These are phyloP conservation scores for Alces alces DNA, from an alignment of 2,113 vertebrate species.

Conservation along the genomic window DNA sequence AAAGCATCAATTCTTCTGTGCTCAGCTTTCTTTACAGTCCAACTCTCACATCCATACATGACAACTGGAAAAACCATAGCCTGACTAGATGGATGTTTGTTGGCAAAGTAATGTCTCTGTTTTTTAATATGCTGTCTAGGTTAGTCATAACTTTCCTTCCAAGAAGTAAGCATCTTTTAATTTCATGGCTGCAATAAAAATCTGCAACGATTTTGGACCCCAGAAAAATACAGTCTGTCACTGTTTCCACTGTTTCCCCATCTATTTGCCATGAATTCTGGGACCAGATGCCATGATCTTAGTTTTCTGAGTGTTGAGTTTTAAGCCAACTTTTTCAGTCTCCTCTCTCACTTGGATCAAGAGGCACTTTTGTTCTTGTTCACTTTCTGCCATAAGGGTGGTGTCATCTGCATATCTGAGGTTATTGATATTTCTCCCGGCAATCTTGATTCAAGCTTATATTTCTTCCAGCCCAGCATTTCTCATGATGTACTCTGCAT, in stretches of 20 bases:
- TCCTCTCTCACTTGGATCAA: background rate
- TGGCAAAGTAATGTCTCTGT: background rate
- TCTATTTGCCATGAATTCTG: too few relatives aligned
- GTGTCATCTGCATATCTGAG: background rate
- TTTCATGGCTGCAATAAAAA: too few relatives aligned
- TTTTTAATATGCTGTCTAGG: background rate
- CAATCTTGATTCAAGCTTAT: background rate
- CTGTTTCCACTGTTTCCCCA: too few relatives aligned
- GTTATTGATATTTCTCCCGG: background rate
- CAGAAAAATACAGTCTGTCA: too few relatives aligned
- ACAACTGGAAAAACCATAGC: background rate
- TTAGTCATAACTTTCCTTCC: background rate
- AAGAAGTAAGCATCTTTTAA: too few relatives aligned
- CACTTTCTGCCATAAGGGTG: background rate
- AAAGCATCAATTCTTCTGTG: accelerated
- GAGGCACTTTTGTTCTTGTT: background rate
- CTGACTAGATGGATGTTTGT: background rate
- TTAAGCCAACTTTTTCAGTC: too few relatives aligned
- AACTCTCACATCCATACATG: background rate
- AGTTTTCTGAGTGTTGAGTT: too few relatives aligned
- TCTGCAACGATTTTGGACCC: too few relatives aligned
- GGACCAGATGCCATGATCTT: too few relatives aligned
- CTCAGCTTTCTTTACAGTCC: background rate
- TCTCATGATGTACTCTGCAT: background rate
- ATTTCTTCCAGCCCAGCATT: background rate